phyloP scores from a whole-genome alignment of 1,140 invertebrate genomes.

The Lordiphosa collinella region DNA sequence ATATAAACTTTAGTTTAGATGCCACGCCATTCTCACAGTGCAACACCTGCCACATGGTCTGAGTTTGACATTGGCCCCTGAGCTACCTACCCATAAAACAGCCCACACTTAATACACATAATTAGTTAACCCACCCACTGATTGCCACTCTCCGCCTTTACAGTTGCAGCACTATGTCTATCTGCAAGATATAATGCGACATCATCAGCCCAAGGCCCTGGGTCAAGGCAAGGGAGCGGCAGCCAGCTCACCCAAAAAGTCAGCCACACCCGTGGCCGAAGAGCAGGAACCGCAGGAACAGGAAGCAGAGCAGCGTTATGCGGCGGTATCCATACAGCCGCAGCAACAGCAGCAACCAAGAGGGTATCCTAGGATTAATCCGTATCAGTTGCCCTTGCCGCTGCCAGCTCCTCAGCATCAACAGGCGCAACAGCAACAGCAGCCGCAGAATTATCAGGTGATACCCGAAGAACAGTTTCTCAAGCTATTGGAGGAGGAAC shows the following conservation, averaged over 20 bases:
- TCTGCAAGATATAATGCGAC: constrained; percentile 71
- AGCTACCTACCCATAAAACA: constrained; percentile 28
- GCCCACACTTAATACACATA: constrained; percentile 12
- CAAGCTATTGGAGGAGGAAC: constrained; percentile 66
- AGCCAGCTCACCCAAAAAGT: constrained; percentile 37
- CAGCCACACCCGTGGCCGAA: constrained; percentile 40
- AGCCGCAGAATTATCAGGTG: constrained; percentile 59
- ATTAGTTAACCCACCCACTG: constrained; percentile 40
- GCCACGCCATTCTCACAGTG: constrained; percentile 70
- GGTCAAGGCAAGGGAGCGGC: constrained; percentile 58
- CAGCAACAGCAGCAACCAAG: constrained; percentile 17
- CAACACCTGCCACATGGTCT: constrained; percentile 9
- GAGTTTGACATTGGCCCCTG: constrained; percentile 43
- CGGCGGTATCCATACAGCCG: constrained; percentile 64
- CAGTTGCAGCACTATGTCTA: constrained; percentile 75
- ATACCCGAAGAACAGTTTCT: constrained; percentile 75
- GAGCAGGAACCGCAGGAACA: constrained; percentile 65
- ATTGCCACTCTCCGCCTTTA: constrained; percentile 21
- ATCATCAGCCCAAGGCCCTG: constrained; percentile 59
- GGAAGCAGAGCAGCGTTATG: constrained; percentile 71
- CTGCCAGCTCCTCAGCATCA: constrained; percentile 56
- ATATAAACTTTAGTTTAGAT: constrained; percentile 72
- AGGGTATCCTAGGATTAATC: constrained; percentile 31
- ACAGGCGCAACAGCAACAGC: constrained; percentile 17
- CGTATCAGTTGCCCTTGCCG: constrained; percentile 55